phyloP scores from a whole-genome alignment of 1,140 invertebrate genomes.

The Cydia fagiglandana region DNA sequence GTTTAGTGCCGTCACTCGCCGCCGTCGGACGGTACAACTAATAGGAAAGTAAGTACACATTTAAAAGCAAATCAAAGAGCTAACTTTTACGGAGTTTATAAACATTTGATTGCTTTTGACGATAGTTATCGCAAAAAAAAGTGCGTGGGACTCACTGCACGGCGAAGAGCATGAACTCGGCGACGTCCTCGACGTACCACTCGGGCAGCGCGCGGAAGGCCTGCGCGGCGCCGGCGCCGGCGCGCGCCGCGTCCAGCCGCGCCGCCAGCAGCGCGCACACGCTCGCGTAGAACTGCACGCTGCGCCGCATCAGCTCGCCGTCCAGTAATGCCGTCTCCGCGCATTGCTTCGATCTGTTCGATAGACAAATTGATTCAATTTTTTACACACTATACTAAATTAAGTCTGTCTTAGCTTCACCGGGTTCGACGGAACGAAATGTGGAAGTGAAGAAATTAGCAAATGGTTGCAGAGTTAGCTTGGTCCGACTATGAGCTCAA shows the following conservation, averaged over 20 bases:
- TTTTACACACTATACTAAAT: background rate
- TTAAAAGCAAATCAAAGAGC: too few relatives aligned
- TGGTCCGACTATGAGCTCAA: too few relatives aligned
- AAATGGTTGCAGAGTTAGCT: too few relatives aligned
- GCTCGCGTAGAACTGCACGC: constrained; percentile 91
- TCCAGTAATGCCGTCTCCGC: constrained; percentile 93
- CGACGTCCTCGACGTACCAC: constrained; percentile 98
- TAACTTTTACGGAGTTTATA: too few relatives aligned
- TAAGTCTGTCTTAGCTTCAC: too few relatives aligned
- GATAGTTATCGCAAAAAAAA: too few relatives aligned
- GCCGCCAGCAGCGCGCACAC: constrained; percentile 89
- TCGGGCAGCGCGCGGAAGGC: constrained; percentile 95
- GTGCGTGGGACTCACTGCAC: constrained; percentile 89
- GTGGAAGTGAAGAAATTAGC: too few relatives aligned
- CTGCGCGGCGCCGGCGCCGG: constrained; percentile 49
- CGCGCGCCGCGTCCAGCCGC: constrained; percentile 80
- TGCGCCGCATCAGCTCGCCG: constrained; percentile 87
- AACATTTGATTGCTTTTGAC: too few relatives aligned
- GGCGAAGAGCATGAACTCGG: constrained; percentile 95
- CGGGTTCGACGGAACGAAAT: too few relatives aligned
- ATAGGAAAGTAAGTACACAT: too few relatives aligned
- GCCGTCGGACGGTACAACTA: too few relatives aligned
- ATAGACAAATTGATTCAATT: background rate
- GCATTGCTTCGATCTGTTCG: constrained; percentile 88
- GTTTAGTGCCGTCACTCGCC: too few relatives aligned